phyloP scores from a whole-genome alignment of 2,797 vertebrate species.

The Phoxinus dragarum region DNA sequence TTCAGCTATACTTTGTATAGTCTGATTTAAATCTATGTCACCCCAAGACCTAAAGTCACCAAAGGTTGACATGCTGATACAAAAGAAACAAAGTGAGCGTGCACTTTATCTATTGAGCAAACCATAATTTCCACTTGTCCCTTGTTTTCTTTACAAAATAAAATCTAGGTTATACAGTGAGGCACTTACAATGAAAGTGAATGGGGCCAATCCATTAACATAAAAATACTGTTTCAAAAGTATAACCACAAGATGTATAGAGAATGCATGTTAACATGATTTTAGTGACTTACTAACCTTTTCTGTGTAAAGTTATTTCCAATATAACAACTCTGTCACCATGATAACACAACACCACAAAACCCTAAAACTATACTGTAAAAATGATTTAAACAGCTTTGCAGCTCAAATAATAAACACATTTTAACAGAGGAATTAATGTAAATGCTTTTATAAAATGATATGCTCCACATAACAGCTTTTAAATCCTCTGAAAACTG shows the following conservation, averaged over 20 bases:
- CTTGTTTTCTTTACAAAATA: background rate
- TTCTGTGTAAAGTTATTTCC: background rate
- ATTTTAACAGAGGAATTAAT: conserved; percentile 16
- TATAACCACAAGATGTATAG: background rate
- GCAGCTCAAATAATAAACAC: background rate
- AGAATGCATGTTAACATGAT: background rate
- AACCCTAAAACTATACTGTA: background rate
- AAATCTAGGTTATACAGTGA: background rate
- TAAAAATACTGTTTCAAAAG: background rate
- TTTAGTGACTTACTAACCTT: background rate
- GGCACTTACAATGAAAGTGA: background rate
- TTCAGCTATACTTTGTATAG: background rate
- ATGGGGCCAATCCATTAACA: background rate
- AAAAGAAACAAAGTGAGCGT: conserved; percentile 2
- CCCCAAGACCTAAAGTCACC: background rate
- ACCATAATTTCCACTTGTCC: background rate
- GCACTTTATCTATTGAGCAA: background rate
- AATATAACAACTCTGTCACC: no score
- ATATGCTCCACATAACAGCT: background rate
- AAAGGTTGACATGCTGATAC: background rate
- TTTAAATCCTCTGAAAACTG: background rate
- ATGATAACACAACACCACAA: background rate
- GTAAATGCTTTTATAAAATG: background rate
- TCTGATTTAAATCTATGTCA: conserved; percentile 16
- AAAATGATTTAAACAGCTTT: background rate